Evolutionary conservation across 2,797 vertebrate genomes (phyloP), one percentile per base, ranked within the genome.

Genomic region (Lagocephalus sceleratus): DNA sequence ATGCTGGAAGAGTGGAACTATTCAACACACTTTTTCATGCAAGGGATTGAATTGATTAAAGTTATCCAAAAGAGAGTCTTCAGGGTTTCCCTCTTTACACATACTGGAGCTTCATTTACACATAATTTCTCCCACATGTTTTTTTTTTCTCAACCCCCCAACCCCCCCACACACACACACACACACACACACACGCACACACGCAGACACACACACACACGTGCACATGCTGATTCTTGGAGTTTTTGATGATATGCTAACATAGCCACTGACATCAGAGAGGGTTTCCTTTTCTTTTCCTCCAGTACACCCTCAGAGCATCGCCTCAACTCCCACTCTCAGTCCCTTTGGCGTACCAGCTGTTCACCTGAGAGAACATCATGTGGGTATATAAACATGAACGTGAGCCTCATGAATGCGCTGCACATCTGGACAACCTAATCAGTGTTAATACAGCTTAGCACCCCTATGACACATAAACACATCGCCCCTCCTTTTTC

Each of bases 291-390:
- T 63, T 55, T 39, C 76, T 74, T 85, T 64, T 66, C 81, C 71
- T 54, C 83, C 85, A 87, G 84, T 85, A 91, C 86, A 79, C 83
- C 81, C 60, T 68, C 47, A 19, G 72, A 75, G 75, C 79, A 70
- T 68, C 83, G 85, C 87, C 87, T 87, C 84, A 88, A 73, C 82
- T 87, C 76, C 85, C 85, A 86, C 73, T 73, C 80, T 80, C 70
- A 66, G 78, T 75, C 75, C 23, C 79, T 77, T 73, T 81, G 79
- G 81, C 22, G 42, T 64, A 67, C 76, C 88, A 90, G 88, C 87
- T 89, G 88, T 78, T 73, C 71, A 67, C 71, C 82, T 84, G 71
- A 52, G 71, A 77, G 71, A 82, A 68, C 75, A 71, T 75, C 78
- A 67, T 77, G 78, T 84, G 74, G 84, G 83, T 65, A 85, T 86